phyloP scores from a whole-genome alignment of 2,888 invertebrate genomes.

The Pristionchus maxplancki region DNA sequence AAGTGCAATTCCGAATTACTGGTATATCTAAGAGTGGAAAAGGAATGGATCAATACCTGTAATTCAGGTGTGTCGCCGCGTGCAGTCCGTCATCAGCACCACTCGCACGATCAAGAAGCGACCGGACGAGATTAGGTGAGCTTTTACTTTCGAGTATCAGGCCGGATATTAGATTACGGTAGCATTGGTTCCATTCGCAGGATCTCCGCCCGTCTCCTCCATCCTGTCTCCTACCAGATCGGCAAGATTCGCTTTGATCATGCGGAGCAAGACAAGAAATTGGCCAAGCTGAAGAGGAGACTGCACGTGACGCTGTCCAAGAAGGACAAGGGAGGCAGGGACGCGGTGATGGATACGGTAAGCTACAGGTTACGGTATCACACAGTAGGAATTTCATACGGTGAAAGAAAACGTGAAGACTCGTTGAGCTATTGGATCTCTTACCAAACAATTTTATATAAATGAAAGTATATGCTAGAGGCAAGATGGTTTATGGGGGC shows the following conservation, averaged over 20 bases:
- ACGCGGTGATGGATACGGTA: not conserved
- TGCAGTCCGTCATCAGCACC: not conserved
- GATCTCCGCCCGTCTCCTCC: not conserved
- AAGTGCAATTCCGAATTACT: too few relatives aligned
- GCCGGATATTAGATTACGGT: too few relatives aligned
- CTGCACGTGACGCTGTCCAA: not conserved
- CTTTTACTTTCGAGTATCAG: too few relatives aligned
- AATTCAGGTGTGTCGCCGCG: not conserved
- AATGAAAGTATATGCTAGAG: too few relatives aligned
- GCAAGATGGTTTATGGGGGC: too few relatives aligned
- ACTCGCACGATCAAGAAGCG: not conserved
- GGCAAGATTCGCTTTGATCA: not conserved
- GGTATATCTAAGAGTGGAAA: too few relatives aligned
- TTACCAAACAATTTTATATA: too few relatives aligned
- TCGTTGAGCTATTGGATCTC: too few relatives aligned
- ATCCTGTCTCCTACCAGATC: not conserved
- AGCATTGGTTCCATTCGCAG: too few relatives aligned
- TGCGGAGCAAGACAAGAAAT: not conserved
- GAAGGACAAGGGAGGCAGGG: not conserved
- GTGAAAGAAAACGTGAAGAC: not conserved
- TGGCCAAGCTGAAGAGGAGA: not conserved
- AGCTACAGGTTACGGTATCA: not conserved
- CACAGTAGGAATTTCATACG: not conserved
- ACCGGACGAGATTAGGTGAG: conserved; percentile 9
- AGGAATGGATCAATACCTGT: too few relatives aligned